A percentile compares a stretch with the other conserved stretches of the same genome.
phyloP scores from a whole-genome alignment of 2,113 vertebrate genomes.

The Macrotus californicus region DNA sequence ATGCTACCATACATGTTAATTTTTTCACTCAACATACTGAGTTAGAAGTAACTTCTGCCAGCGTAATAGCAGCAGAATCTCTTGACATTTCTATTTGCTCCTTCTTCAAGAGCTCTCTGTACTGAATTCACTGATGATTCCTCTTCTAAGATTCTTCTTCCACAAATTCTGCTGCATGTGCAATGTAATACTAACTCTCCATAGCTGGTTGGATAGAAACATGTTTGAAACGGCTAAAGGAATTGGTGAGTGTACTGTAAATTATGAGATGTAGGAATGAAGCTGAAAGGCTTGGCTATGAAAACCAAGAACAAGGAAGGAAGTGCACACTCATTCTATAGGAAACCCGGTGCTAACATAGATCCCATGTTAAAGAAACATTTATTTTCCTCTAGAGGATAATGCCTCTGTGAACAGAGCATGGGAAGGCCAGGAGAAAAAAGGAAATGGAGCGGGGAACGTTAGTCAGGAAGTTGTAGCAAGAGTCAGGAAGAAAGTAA shows the following conservation, averaged over 20 bases:
- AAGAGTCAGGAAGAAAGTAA: neutral
- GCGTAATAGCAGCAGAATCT: neutral
- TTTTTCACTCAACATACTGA: neutral
- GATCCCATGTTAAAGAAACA: neutral
- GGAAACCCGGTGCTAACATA: neutral
- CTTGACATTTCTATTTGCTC: neutral
- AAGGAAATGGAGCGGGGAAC: neutral
- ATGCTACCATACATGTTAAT: neutral
- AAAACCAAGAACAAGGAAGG: neutral
- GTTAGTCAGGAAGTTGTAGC: neutral
- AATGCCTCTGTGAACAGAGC: neutral
- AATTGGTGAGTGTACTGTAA: neutral
- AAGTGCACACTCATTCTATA: neutral
- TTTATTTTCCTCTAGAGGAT: neutral
- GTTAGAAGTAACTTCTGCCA: neutral
- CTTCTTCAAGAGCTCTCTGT: neutral
- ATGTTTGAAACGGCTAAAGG: neutral
- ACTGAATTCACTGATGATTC: neutral
- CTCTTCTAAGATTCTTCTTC: neutral
- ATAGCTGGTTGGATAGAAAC: neutral
- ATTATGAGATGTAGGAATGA: neutral
- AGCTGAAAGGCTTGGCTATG: neutral
- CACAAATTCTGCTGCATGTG: neutral
- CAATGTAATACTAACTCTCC: neutral
- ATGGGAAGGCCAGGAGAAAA: neutral